Conservation (phyloP, 2,888 invertebrate genomes). For the Bugulina stolonifera region DNA sequence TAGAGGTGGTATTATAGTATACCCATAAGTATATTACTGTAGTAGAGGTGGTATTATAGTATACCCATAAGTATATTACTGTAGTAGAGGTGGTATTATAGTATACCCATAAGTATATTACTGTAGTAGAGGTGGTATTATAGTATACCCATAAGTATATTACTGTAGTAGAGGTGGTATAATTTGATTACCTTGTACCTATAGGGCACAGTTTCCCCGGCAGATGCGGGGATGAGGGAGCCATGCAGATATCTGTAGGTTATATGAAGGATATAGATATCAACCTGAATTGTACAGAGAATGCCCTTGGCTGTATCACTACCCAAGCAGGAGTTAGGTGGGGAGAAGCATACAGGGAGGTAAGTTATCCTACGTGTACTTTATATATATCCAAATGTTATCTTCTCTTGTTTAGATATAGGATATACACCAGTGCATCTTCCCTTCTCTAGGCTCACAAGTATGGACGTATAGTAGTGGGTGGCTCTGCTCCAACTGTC, state of each 20-base stretch:
- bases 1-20: no score
- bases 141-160: background rate
- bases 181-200: no score
- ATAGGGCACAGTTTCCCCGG: slow-evolving; percentile 18
- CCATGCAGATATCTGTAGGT: slow-evolving; percentile 16
- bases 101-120: no score
- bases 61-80: no score
- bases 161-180: background rate
- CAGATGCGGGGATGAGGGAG: background rate
- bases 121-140: background rate
- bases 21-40: no score
- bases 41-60: no score
- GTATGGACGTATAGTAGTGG: slow-evolving; percentile 27
- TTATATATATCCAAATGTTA: no score
- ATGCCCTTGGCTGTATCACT: slow-evolving; percentile 5
- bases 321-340: background rate
- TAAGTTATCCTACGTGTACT: no score
- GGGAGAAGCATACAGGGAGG: slow-evolving; percentile 10
- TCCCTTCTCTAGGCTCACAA: slow-evolving; percentile 26
- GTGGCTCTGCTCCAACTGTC: slow-evolving; percentile 29
- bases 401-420: no score
- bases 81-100: no score
- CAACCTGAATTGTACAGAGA: background rate
- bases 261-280: slow-evolving; percentile 1
- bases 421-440: no score